These are phyloP conservation scores for Planococcus citri DNA, from an alignment of 1,140 invertebrate genomes.

Conservation along the genomic window DNA sequence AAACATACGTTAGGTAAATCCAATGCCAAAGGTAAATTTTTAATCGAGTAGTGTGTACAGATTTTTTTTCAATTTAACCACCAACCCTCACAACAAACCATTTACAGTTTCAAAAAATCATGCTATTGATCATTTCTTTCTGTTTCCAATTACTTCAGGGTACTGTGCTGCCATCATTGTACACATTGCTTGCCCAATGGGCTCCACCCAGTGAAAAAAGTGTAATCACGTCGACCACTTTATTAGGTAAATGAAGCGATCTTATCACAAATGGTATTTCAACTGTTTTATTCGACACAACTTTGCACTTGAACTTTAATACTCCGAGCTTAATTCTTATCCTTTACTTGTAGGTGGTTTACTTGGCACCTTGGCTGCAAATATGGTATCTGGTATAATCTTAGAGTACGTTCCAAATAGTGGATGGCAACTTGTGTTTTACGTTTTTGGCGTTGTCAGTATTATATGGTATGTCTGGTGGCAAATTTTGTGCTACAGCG, in stretches of 20 bases:
- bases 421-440: slow-evolving; percentile 66
- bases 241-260: slow-evolving; percentile 42
- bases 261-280: too few relatives aligned
- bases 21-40: too few relatives aligned
- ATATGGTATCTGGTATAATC: slow-evolving; percentile 53
- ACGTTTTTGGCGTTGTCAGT: slow-evolving; percentile 64
- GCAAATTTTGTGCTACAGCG: slow-evolving; percentile 58
- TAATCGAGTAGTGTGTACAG: too few relatives aligned
- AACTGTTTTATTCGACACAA: background rate
- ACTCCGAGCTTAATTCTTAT: background rate
- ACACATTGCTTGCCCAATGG: slow-evolving; percentile 67
- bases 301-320: background rate
- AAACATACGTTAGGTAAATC: too few relatives aligned
- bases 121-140: too few relatives aligned
- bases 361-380: slow-evolving; percentile 61
- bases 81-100: too few relatives aligned
- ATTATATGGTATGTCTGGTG: slow-evolving; percentile 60
- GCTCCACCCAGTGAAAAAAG: slow-evolving; percentile 66
- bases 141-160: slow-evolving; percentile 37
- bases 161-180: slow-evolving; percentile 71
- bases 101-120: too few relatives aligned
- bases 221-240: slow-evolving; percentile 64
- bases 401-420: slow-evolving; percentile 42
- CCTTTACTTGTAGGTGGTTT: slow-evolving; percentile 30
- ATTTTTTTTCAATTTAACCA: too few relatives aligned